A percentile compares a stretch with the other conserved stretches of the same genome.
Conservation (phyloP, 1,140 invertebrate species). For the Drosophila bocqueti region DNA sequence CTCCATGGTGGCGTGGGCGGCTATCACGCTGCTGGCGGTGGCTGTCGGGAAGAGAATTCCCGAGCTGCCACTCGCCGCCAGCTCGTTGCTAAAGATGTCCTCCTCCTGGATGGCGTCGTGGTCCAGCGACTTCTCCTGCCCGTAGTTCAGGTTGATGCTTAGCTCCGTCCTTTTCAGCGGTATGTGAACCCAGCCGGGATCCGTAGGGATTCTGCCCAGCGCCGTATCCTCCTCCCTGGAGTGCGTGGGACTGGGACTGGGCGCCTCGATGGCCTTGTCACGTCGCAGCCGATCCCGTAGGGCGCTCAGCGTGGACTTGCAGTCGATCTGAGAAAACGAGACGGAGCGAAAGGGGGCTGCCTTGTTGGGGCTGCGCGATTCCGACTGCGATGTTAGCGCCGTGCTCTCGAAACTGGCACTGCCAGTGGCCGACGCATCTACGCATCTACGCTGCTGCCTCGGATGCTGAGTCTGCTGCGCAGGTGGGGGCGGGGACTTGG, state of each 20-base stretch:
- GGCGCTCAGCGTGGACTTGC: conserved; percentile 83
- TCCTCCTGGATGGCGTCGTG: conserved; percentile 77
- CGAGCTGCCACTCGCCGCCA: conserved; percentile 48
- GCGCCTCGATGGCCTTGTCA: conserved; percentile 73
- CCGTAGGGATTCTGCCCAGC: conserved; percentile 15
- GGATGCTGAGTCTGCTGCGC: conserved; percentile 61
- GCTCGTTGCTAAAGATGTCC: conserved; percentile 76
- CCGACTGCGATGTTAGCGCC: conserved; percentile 85
- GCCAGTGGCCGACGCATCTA: conserved; percentile 83
- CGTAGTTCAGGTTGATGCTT: conserved; percentile 75
- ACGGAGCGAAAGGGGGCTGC: conserved; percentile 91
- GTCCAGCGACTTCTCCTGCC: conserved; percentile 75
- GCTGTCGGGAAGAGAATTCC: conserved; percentile 46
- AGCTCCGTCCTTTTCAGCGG: conserved; percentile 68
- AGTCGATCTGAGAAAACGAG: conserved; percentile 94
- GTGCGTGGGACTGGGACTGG: conserved; percentile 54
- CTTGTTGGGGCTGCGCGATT: conserved; percentile 86
- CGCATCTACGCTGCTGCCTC: conserved; percentile 72
- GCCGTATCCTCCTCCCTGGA: conserved; percentile 34
- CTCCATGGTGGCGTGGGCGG: conserved; percentile 80
- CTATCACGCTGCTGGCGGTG: conserved; percentile 71
- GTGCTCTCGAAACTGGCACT: conserved; percentile 73
- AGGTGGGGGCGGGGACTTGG: conserved; percentile 75
- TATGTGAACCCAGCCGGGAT: conserved; percentile 81
- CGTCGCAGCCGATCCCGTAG: conserved; percentile 77